Conservation (phyloP, 2,113 vertebrate genomes). For the Python bivittatus region DNA sequence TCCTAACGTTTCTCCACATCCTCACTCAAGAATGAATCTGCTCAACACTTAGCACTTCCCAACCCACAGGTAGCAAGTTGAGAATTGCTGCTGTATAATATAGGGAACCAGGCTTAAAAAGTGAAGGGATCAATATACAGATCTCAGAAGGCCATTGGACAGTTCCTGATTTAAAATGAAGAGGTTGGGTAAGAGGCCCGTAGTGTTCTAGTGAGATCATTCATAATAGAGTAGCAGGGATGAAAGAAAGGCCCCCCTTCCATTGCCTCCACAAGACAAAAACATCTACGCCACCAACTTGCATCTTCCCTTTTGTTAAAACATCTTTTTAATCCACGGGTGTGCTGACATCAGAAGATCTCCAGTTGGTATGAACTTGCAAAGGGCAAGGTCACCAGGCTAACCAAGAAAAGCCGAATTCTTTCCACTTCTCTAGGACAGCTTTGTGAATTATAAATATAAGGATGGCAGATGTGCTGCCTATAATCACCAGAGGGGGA, state of each 20-base stretch:
- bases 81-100: not conserved
- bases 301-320: not conserved
- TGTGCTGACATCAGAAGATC: not conserved
- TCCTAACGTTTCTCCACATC: not conserved
- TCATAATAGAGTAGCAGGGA: not conserved
- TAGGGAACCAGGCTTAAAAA: not conserved
- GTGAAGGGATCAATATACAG: not conserved
- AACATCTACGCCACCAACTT: not conserved
- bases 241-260: not conserved
- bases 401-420: not conserved
- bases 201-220: not conserved
- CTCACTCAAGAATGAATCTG: not conserved
- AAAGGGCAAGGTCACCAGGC: not conserved
- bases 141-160: not conserved
- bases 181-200: not conserved
- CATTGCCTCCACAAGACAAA: not conserved
- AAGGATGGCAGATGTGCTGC: not conserved
- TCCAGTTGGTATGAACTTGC: not conserved
- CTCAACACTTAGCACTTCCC: not conserved
- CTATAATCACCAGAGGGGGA: not conserved
- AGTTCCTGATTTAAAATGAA: not conserved
- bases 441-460: constrained; percentile 10
- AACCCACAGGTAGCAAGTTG: not conserved
- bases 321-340: not conserved
- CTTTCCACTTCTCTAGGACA: not conserved